Percentiles rank a stretch among this genome's conserved stretches.
Conservation (phyloP, 2,797 vertebrate genomes). For the Gephyroberyx darwinii region DNA sequence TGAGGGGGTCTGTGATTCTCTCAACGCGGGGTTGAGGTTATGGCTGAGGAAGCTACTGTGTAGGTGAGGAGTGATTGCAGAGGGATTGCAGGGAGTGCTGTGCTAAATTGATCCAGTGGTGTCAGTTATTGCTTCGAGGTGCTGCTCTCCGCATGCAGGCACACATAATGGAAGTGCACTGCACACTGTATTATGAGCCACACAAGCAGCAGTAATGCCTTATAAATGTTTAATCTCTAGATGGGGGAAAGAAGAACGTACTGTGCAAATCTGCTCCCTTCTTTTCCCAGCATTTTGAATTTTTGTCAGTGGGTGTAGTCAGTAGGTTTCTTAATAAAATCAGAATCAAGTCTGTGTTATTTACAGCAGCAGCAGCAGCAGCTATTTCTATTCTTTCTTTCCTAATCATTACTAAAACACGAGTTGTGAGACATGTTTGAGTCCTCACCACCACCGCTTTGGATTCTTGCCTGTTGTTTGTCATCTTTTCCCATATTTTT, state of each 20-base stretch:
- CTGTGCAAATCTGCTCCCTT: constrained; percentile 40
- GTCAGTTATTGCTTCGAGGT: constrained; percentile 68
- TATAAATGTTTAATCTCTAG: constrained; percentile 67
- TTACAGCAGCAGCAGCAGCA: constrained; percentile 3
- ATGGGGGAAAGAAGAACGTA: constrained; percentile 28
- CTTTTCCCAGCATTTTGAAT: constrained; percentile 3
- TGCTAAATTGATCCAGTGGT: constrained; percentile 68
- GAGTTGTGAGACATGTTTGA: no score
- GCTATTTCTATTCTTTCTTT: background rate
- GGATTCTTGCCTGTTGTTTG: no score
- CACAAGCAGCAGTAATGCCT: constrained; percentile 41
- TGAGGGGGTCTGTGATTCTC: constrained; percentile 15
- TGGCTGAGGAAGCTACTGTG: constrained; percentile 34
- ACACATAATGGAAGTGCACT: constrained; percentile 48
- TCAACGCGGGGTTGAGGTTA: constrained; percentile 39
- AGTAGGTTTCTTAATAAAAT: constrained; percentile 1
- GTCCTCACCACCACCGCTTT: no score
- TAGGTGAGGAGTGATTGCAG: constrained; percentile 65
- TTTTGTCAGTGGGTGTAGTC: background rate
- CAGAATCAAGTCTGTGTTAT: background rate
- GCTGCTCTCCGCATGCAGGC: constrained; percentile 54
- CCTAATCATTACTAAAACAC: background rate
- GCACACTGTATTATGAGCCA: constrained; percentile 49
- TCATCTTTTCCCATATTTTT: background rate
- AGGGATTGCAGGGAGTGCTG: constrained; percentile 59